Conservation (phyloP, 2,797 vertebrate species). For the Lepilemur ruficaudatus region DNA sequence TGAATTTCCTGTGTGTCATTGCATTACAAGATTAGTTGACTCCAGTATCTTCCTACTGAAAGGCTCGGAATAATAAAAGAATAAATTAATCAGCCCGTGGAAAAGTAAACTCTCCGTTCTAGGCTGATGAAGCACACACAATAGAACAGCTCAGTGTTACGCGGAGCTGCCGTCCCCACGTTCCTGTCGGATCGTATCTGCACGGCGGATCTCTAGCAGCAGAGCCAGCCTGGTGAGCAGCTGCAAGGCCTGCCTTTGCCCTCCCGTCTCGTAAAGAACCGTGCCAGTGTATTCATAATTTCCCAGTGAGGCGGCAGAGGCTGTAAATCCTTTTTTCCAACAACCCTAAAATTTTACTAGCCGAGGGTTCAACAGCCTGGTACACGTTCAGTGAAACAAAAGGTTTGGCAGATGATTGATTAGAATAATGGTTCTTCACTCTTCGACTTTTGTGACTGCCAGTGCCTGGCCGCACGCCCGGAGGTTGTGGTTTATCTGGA, state of each 20-base stretch:
- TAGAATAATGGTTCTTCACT: neutral
- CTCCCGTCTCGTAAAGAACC: neutral
- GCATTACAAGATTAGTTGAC: neutral
- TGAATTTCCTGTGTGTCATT: neutral
- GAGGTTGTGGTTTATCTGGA: neutral
- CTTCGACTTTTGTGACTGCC: neutral
- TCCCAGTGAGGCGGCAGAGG: neutral
- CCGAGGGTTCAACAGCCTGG: neutral
- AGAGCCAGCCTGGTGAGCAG: neutral
- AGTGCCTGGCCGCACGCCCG: neutral
- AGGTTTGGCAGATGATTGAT: neutral
- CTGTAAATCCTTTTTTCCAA: neutral
- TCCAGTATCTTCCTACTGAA: neutral
- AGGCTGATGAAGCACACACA: neutral
- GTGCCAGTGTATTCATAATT: neutral
- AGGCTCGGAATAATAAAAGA: neutral
- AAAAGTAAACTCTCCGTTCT: neutral
- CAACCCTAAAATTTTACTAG: neutral
- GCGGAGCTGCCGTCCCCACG: fast-evolving
- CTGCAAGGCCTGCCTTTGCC: neutral
- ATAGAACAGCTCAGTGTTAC: neutral
- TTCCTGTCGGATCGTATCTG: neutral
- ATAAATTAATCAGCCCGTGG: neutral
- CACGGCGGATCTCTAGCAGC: neutral
- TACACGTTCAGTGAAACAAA: neutral